These are phyloP conservation scores for Ooceraea biroi DNA, from an alignment of 1,140 invertebrate genomes.

Conservation along the genomic window DNA sequence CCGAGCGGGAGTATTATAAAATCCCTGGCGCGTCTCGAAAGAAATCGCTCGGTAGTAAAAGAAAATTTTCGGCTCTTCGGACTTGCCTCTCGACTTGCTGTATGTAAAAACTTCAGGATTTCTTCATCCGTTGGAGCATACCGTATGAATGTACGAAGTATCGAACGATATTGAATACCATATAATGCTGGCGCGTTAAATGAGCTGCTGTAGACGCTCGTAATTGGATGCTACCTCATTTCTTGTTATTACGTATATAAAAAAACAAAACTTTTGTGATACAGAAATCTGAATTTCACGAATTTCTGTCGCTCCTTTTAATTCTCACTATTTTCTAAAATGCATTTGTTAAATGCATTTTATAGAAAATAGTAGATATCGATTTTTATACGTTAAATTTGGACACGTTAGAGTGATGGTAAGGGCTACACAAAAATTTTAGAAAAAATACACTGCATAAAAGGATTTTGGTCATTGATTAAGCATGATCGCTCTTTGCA, in stretches of 20 bases:
- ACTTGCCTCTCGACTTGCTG: not conserved
- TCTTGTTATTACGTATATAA: not conserved
- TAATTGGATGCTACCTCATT: not conserved
- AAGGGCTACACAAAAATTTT: not conserved
- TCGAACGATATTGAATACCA: not conserved
- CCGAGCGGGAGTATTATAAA: constrained; percentile 39
- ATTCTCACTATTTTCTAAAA: no score
- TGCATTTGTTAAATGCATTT: no score
- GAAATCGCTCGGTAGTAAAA: constrained; percentile 35
- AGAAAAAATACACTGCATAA: not conserved
- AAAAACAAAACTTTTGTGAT: not conserved
- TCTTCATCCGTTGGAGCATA: not conserved
- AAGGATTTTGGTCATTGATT: no score
- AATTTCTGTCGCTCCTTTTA: no score
- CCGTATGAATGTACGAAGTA: not conserved
- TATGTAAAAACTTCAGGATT: not conserved
- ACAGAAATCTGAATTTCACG: no score
- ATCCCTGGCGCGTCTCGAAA: constrained; percentile 50
- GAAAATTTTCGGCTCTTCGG: constrained; percentile 24
- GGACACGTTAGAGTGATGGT: no score
- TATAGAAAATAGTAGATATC: no score
- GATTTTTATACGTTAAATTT: no score
- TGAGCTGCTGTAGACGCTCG: not conserved
- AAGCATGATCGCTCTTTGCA: no score
- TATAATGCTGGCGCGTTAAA: not conserved